Evolutionary conservation across 2,888 invertebrate genomes (phyloP).

Genomic region (Agriopis leucophaearia): DNA sequence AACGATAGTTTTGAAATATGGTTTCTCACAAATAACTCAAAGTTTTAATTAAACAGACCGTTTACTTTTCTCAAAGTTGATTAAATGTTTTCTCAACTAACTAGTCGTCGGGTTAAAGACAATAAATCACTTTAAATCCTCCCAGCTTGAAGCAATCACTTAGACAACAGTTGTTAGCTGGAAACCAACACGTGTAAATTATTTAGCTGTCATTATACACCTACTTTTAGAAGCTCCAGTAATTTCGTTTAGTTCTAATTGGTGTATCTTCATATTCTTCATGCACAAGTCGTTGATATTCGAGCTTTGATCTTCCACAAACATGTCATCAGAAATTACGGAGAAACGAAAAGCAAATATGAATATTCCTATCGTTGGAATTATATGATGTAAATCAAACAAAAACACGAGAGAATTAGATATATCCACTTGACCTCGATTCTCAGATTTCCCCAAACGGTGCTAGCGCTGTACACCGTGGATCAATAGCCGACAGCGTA

Average conservation of each 20-base stretch:
- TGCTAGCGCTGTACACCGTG: slow-evolving; percentile 64
- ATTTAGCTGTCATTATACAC: slow-evolving; percentile 58
- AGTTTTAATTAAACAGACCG: slow-evolving; percentile 28
- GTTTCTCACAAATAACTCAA: slow-evolving; percentile 18
- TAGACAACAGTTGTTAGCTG: slow-evolving; percentile 53
- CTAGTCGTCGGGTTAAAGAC: slow-evolving; percentile 43
- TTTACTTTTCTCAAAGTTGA: slow-evolving; percentile 35
- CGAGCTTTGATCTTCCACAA: slow-evolving; percentile 33
- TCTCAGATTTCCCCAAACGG: slow-evolving; percentile 68
- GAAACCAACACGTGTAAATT: slow-evolving; percentile 60
- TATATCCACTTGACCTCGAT: slow-evolving; percentile 78
- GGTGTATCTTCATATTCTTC: slow-evolving; percentile 28
- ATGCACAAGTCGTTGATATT: slow-evolving; percentile 26
- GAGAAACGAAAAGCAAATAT: slow-evolving; percentile 43
- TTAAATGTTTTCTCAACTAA: slow-evolving; percentile 32
- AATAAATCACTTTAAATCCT: slow-evolving; percentile 56
- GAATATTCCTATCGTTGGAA: slow-evolving; percentile 51
- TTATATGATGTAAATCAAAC: slow-evolving; percentile 71
- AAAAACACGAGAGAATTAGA: slow-evolving; percentile 67
- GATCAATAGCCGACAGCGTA: slow-evolving; percentile 79
- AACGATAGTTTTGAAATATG: slow-evolving; percentile 3
- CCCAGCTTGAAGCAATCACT: slow-evolving; percentile 59
- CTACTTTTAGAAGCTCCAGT: slow-evolving; percentile 18
- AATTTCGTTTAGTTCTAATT: slow-evolving; percentile 38
- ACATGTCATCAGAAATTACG: slow-evolving; percentile 40